Percentiles rank a stretch among this genome's conserved stretches.
These are phyloP conservation scores for Corythoichthys haematopterus DNA, from an alignment of 2,113 vertebrate genomes.

Conservation along the genomic window DNA sequence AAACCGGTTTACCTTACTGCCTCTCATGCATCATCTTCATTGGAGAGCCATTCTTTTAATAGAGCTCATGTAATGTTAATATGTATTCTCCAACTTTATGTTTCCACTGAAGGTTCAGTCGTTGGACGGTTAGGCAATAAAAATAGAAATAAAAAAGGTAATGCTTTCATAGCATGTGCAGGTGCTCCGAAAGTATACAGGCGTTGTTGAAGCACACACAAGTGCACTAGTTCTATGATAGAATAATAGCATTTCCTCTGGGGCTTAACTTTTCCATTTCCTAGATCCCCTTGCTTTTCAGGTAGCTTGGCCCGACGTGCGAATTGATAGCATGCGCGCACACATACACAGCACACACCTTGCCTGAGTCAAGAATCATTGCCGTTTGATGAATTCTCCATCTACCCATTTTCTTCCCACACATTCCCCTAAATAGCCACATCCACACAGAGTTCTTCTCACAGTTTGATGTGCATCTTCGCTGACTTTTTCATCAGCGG, in stretches of 20 bases:
- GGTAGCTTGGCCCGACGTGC: constrained; percentile 32
- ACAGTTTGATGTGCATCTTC: constrained; percentile 5
- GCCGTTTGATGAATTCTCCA: constrained; percentile 15
- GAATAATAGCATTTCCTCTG: constrained; percentile 36
- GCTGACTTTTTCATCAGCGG: constrained; percentile 5
- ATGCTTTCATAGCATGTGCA: constrained; percentile 1
- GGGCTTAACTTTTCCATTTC: constrained; percentile 43
- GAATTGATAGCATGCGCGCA: constrained; percentile 14
- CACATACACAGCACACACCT: constrained; percentile 7
- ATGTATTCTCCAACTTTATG: constrained; percentile 10
- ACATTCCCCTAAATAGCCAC: constrained; percentile 2
- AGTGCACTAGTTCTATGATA: constrained; percentile 27
- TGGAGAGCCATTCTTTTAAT: constrained; percentile 17
- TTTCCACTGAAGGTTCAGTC: constrained; percentile 17
- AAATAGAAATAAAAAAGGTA: constrained; percentile 4
- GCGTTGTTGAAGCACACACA: constrained; percentile 16
- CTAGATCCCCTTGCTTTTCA: constrained; percentile 33
- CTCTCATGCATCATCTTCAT: constrained; percentile 5
- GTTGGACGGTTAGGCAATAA: constrained; percentile 2
- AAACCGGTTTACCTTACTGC: constrained; percentile 6
- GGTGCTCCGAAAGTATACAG: neutral
- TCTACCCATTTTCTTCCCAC: constrained; percentile 11
- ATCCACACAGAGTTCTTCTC: neutral
- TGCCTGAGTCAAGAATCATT: constrained; percentile 12
- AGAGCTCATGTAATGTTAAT: constrained; percentile 28